Base-by-base conservation (phyloP, 2,888 invertebrate species). In the Mycogona germanica region DNA sequence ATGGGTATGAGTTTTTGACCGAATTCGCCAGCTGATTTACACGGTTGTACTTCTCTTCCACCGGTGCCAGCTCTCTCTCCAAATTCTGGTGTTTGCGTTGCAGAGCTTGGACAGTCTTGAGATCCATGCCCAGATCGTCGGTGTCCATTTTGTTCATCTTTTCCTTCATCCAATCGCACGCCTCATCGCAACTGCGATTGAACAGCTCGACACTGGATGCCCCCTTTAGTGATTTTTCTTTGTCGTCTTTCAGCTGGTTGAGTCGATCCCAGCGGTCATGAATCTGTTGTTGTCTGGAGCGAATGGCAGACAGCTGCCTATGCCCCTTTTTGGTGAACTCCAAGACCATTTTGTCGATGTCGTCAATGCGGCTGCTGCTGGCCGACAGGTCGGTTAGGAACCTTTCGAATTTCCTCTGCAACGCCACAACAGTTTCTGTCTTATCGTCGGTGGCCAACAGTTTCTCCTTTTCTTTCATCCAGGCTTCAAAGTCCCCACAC, bases 401-500 rank as follows among this genome's bases (percentile, higher is more conserved):
- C 73, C 92, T 89, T 76, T 96, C 95, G 69, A 93, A 96, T 71
- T 93, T 93, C 66, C 92, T 79, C 70, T 88, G 87, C 28, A 92
- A 91, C 40, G 84, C 87, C 62, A 91, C 91, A 12, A 96, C 91
- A 62, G 84, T 87, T 60, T 95, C 92, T 14, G 80, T 79, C 1
- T 82, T 79, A 58, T 93, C 92, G 48, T 88, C 86, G 3, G 83
- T 77, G 42, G 84, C 74, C 52, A 93, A 74, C 74, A 93, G 78
- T 35, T 38, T 50, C 65, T 84, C 72, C 62, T 93, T 93, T 60
- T 96, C 96, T 64, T 83, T 85, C 71, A 96, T 92, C 96, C 97
- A 98, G 62, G 82, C 82, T 70, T 96, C 95, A 67, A 98, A 95
- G 71, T 93, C 93, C 64, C 96, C 95, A 70, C 97, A 97, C 67